Percentiles rank a stretch among this genome's conserved stretches.
These are phyloP conservation scores for Cheilosia variabilis DNA, from an alignment of 2,888 invertebrate species.

Conservation along the genomic window DNA sequence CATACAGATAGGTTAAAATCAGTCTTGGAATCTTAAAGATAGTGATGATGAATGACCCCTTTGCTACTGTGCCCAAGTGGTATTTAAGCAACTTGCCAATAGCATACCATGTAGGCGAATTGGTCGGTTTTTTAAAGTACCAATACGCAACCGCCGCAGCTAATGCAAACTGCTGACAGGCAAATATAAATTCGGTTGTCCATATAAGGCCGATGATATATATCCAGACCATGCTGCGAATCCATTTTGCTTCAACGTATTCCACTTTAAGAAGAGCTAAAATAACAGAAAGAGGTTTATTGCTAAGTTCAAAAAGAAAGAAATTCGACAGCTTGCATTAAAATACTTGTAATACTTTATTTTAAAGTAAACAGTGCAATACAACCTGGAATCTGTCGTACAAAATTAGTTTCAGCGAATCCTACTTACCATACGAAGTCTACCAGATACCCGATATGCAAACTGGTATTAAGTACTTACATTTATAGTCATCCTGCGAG, in stretches of 20 bases:
- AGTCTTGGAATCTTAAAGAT: slow-evolving; percentile 95
- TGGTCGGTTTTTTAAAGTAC: slow-evolving; percentile 93
- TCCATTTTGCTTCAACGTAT: slow-evolving; percentile 90
- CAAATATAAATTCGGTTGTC: slow-evolving; percentile 97
- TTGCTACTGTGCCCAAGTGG: slow-evolving; percentile 97
- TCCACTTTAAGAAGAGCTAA: slow-evolving; percentile 88
- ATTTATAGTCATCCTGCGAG: slow-evolving; percentile 78
- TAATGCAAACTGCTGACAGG: slow-evolving; percentile 96
- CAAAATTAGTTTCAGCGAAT: too few species aligned
- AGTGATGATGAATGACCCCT: slow-evolving; percentile 97
- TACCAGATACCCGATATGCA: too few species aligned
- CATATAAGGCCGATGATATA: slow-evolving; percentile 95
- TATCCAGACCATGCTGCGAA: slow-evolving; percentile 97
- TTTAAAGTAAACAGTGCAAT: too few species aligned
- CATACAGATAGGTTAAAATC: slow-evolving; percentile 94
- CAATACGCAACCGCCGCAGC: slow-evolving; percentile 96
- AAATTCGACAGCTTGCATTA: too few species aligned
- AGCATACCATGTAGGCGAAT: slow-evolving; percentile 85
- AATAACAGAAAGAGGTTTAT: slow-evolving; percentile 23
- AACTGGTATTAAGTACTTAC: slow-evolving; percentile 76
- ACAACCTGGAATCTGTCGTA: too few species aligned
- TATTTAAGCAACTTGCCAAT: slow-evolving; percentile 92
- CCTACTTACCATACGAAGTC: too few species aligned
- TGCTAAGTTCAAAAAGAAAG: not conserved
- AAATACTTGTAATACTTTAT: too few species aligned